phyloP scores from a whole-genome alignment of 2,797 vertebrate species.

The Malurus leucopterus region DNA sequence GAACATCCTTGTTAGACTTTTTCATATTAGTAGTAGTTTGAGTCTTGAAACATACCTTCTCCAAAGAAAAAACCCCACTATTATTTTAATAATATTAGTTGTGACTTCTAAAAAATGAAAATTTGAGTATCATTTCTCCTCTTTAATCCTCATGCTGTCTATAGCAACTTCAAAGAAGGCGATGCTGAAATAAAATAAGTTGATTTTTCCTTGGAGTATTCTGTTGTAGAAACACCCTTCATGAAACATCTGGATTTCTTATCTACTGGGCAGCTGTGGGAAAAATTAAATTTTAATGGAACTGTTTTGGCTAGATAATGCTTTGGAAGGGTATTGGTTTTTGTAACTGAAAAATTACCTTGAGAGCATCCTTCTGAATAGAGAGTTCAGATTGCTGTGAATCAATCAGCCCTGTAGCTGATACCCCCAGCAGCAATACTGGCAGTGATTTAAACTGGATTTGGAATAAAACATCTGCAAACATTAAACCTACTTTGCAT shows the following conservation, averaged over 20 bases:
- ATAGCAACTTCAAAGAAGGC: background rate
- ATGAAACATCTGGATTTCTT: background rate
- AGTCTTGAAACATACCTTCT: background rate
- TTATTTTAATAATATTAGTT: background rate
- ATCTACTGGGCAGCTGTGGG: background rate
- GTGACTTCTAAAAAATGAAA: background rate
- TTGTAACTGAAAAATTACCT: background rate
- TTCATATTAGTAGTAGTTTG: background rate
- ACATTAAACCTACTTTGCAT: background rate
- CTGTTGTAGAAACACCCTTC: background rate
- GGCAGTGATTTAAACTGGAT: background rate
- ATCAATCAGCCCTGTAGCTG: background rate
- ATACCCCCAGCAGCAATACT: background rate
- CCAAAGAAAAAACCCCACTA: fast-evolving
- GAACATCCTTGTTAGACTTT: background rate
- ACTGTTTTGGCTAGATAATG: background rate
- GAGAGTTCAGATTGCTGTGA: background rate
- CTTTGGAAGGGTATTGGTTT: background rate
- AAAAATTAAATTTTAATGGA: background rate
- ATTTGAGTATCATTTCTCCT: background rate
- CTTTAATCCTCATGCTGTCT: background rate
- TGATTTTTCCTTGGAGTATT: background rate
- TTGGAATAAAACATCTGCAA: background rate
- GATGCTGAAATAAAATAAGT: background rate
- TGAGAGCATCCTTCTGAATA: background rate